Evolutionary conservation across 2,888 invertebrate genomes (phyloP).

Genomic region (Pterostichus niger): DNA sequence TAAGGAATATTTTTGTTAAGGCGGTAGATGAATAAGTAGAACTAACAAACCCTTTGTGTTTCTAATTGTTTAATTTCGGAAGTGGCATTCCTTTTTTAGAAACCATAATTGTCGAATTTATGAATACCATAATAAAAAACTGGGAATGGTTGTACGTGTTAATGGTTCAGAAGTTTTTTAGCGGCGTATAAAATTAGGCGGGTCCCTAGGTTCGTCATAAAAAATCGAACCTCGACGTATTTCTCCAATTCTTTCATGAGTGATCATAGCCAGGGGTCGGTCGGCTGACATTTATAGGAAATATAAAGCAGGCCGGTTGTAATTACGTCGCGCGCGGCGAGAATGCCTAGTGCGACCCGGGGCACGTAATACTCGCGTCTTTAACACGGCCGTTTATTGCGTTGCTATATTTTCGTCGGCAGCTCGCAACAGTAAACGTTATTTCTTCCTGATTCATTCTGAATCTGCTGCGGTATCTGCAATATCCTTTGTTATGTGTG

Average conservation of each 20-base stretch:
- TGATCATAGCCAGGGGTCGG: slow-evolving; percentile 24
- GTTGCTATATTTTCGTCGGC: slow-evolving; percentile 52
- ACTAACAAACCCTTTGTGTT: no score
- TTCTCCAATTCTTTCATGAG: slow-evolving; percentile 24
- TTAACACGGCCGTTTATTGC: slow-evolving; percentile 52
- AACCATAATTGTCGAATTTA: neutral
- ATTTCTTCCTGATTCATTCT: slow-evolving; percentile 64
- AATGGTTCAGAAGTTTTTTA: slow-evolving; percentile 29
- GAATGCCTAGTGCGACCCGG: slow-evolving; percentile 2
- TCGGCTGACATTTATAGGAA: slow-evolving; percentile 49
- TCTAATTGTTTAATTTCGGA: no score
- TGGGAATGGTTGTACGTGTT: slow-evolving; percentile 42
- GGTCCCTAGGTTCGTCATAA: slow-evolving; percentile 27
- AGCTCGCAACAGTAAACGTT: slow-evolving; percentile 60
- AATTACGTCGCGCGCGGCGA: slow-evolving; percentile 23
- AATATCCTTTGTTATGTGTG: slow-evolving; percentile 63
- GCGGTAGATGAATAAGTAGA: no score
- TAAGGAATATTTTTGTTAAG: no score
- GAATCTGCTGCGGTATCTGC: slow-evolving; percentile 56
- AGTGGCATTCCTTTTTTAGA: no score
- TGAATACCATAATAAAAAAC: slow-evolving; percentile 41
- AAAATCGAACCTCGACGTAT: slow-evolving; percentile 27
- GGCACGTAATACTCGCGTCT: slow-evolving; percentile 23
- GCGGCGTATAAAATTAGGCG: neutral
- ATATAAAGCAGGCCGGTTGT: slow-evolving; percentile 47